Evolutionary conservation across 2,113 vertebrate genomes (phyloP).

Genomic region (Microcebus lehilahytsara): DNA sequence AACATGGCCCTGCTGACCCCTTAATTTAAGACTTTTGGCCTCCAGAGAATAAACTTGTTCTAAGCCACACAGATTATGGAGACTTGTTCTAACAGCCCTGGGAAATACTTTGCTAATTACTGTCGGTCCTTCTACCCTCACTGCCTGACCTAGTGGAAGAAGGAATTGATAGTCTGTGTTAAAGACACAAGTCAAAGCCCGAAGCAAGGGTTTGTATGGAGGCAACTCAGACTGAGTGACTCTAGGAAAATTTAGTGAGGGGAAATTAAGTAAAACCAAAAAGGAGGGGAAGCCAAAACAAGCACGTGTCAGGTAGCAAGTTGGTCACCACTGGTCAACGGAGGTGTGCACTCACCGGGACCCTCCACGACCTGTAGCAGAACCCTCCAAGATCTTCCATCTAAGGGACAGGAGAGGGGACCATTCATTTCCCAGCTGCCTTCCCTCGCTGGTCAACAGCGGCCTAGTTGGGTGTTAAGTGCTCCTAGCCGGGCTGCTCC

Average conservation of each 20-base stretch:
- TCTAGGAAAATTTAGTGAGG: background rate
- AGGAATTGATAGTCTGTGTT: background rate
- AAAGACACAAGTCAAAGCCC: background rate
- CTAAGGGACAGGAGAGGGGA: background rate
- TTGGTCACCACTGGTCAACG: fast-evolving
- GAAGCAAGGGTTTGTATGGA: background rate
- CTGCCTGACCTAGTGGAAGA: background rate
- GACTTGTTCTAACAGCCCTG: background rate
- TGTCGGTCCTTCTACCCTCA: background rate
- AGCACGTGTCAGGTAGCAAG: background rate
- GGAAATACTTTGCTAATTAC: background rate
- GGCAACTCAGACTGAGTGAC: background rate
- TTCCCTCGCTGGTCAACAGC: background rate
- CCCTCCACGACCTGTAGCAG: background rate
- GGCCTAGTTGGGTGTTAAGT: background rate
- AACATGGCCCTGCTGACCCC: no score
- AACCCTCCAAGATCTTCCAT: no score
- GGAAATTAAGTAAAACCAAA: background rate
- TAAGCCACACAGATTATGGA: background rate
- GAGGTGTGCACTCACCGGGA: background rate
- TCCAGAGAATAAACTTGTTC: background rate
- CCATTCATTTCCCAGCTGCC: background rate
- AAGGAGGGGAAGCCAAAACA: background rate
- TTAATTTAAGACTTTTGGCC: background rate
- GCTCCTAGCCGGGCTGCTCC: background rate